These are phyloP conservation scores for Vombatus ursinus DNA, from an alignment of 2,113 vertebrate species.

Conservation along the genomic window DNA sequence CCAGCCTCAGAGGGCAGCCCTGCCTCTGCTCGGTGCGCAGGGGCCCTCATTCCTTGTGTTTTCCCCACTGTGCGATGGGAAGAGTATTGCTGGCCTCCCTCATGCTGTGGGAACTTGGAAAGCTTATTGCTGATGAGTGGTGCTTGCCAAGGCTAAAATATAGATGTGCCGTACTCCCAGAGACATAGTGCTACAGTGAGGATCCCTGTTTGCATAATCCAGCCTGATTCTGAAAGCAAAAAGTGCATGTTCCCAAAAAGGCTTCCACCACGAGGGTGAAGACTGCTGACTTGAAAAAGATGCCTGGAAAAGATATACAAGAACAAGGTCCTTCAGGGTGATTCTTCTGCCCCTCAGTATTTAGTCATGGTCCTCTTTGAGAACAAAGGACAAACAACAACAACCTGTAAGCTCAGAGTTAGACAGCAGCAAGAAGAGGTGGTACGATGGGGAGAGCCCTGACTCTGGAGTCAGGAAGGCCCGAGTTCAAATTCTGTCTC, in stretches of 20 bases:
- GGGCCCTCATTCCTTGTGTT: background rate
- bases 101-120: background rate
- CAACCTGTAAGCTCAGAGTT: background rate
- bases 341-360: background rate
- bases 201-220: conserved; percentile 38
- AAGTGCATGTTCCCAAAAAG: conserved; percentile 58
- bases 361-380: background rate
- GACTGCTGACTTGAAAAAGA: background rate
- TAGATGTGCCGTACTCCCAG: background rate
- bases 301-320: background rate
- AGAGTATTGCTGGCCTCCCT: background rate
- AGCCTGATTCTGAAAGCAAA: conserved; percentile 6
- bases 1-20: background rate
- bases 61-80: background rate
- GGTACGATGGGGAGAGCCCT: background rate
- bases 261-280: background rate
- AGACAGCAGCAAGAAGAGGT: background rate
- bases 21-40: background rate
- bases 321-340: background rate
- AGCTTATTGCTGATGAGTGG: background rate
- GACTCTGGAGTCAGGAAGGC: background rate
- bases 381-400: no score
- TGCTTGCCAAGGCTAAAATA: background rate
- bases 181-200: conserved; percentile 1
- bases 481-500: background rate